Evolutionary conservation across 2,888 invertebrate genomes (phyloP), one percentile per base, ranked within the genome.

Genomic region (Xylota sylvarum): DNA sequence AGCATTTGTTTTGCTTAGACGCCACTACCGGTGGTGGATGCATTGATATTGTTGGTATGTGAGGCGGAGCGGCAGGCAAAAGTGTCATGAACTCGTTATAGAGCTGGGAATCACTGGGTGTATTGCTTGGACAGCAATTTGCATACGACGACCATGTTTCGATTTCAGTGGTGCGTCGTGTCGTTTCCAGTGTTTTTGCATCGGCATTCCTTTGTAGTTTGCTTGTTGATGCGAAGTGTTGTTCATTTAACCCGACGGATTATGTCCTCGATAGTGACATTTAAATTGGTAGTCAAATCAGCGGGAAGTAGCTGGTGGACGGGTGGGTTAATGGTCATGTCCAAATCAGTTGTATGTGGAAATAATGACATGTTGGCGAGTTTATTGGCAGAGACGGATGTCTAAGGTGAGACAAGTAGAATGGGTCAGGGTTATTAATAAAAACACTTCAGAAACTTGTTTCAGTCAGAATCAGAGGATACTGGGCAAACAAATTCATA

Each of bases 1-100:
- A 50, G 55, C 56, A 62, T 50, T 86, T 81, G 67, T 86, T 81
- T 70, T 62, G 81, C 56, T 76, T 55, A 64, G 67, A 67, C 40
- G 40, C 80, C 58, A 70, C 79, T 50, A 46, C 23, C 52, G 23
- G 23, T 23, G 40, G 17, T 50, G 27, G 2, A 12, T 0, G 4
- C 5, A 50, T 30, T 2, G 48, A 17, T 64, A 5, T 72, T 30
- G 55, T 60, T 32, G 32, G 27, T 17, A 30, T 52, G 32, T 19
- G n/a, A 14, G 65, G 14, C 32, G 30, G 4, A 27, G 62, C 27
- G n/a, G 14, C 19, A 65, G 27, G 50, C 6, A 48, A 56, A 60
- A 65, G 58, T 65, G 50, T 55, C 64, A 73, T 74, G 74, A 73
- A 79, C 62, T 48, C 52, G 48, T 48, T 56, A 30, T 55, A 30